Evolutionary conservation across 2,888 invertebrate species (phyloP), one percentile per base, ranked within the genome.

Genomic region (Entomobrya multifasciata): DNA sequence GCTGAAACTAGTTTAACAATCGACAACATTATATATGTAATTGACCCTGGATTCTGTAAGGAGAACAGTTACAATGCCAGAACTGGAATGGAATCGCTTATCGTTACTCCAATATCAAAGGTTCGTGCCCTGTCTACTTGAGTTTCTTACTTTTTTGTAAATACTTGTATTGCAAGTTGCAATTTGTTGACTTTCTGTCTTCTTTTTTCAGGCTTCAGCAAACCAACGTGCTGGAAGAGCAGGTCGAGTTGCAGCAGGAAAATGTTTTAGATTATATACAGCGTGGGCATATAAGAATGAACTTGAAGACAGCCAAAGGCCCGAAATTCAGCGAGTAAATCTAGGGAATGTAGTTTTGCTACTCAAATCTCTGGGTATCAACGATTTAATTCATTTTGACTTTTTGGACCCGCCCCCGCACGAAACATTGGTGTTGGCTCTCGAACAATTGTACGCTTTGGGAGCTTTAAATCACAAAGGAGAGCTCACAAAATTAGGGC

Each of bases 391-490:
- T 22, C 97, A 98, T 92, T 99, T 99, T 92, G 99, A 99, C 94
- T 99, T 99, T 93, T 99, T 99, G 99, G 99, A 99, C 93, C 97
- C 99, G 0, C 99, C 99, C 27, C 99, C 99, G 0, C 97, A 98
- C 22, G 98, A 99, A 93, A 97, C 98, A 0, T 94, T 99, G 90
- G 97, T 99, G 86, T 98, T 98, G 95, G 99, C 99, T 17, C 93
- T 99, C 91, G 98, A 99, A 92, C 97, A 98, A 91, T 93, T 99
- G 89, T 98, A 99, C 93, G 98, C 98, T 10, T 94, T 99, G 4
- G 97, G 97, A 52, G 99, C 99, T 0, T 27, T 80, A 8, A 52
- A 87, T 17, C 97, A 99, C 88, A 97, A 98, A 93, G 98, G 99
- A 11, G 93, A 97, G 57, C 93, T 97, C 13, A 97, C 96, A 0